phyloP scores from a whole-genome alignment of 2,113 vertebrate species.

The Tinamus guttatus region DNA sequence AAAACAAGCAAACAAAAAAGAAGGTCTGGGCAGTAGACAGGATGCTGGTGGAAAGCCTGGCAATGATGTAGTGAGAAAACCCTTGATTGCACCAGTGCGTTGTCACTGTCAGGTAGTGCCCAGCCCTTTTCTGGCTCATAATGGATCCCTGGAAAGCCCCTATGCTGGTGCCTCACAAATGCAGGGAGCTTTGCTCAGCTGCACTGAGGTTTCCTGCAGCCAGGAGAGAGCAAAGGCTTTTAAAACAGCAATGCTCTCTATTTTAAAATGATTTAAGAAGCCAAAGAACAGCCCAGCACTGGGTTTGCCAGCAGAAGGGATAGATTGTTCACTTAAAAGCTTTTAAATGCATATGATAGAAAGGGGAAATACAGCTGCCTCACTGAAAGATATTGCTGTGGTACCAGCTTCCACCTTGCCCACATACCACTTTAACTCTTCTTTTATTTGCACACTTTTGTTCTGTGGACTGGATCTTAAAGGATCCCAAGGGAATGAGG shows the following conservation, averaged over 20 bases:
- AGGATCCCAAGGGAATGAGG: background rate
- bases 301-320: slow-evolving; percentile 40
- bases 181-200: background rate
- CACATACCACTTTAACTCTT: slow-evolving; percentile 14
- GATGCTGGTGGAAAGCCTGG: background rate
- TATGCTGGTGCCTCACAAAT: background rate
- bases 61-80: background rate
- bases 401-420: slow-evolving; percentile 24
- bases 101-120: background rate
- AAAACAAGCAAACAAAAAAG: background rate
- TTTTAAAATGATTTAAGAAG: slow-evolving; percentile 71
- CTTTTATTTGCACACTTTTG: background rate
- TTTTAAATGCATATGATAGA: slow-evolving; percentile 65
- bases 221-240: slow-evolving; percentile 46
- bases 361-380: slow-evolving; percentile 59
- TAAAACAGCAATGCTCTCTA: slow-evolving; percentile 31
- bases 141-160: slow-evolving; percentile 25
- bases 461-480: background rate
- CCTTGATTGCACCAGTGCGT: rapidly evolving
- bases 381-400: slow-evolving; percentile 33
- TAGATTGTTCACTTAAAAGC: slow-evolving; percentile 70
- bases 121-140: background rate
- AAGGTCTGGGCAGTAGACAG: rapidly evolving
- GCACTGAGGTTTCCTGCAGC: slow-evolving; percentile 45
- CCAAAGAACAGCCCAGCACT: slow-evolving; percentile 11